Conservation (phyloP, 2,797 vertebrate species). For the Hemitrygon akajei region DNA sequence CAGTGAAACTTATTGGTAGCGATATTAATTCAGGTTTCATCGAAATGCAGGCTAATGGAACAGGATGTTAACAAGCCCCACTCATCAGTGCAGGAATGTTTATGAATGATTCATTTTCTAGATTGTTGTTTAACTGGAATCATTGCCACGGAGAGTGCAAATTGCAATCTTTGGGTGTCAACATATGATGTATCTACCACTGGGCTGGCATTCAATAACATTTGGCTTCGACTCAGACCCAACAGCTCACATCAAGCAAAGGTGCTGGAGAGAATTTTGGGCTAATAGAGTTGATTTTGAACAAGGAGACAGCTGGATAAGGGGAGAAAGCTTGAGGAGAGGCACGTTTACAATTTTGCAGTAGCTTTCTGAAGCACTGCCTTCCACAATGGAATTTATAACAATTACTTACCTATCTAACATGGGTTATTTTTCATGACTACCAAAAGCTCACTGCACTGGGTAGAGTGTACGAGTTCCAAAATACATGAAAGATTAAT, state of each 20-base stretch:
- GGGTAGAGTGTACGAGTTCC: background rate
- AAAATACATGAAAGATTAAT: too few species aligned
- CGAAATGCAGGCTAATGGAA: background rate
- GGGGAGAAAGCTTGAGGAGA: background rate
- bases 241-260: background rate
- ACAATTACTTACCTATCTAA: background rate
- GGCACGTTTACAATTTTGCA: background rate
- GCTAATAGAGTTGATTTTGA: background rate
- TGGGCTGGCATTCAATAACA: background rate
- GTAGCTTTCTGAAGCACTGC: background rate
- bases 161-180: background rate
- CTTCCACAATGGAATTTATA: background rate
- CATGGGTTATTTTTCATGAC: background rate
- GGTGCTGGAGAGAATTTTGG: background rate
- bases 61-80: background rate
- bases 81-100: background rate
- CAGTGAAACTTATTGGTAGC: background rate
- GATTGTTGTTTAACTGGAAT: background rate
- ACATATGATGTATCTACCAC: background rate
- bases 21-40: conserved; percentile 6
- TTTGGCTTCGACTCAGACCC: background rate
- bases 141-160: background rate
- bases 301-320: background rate
- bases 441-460: background rate
- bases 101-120: background rate